Percentiles rank a stretch among this genome's conserved stretches.
These are phyloP conservation scores for Pungitius pungitius DNA, from an alignment of 2,113 vertebrate genomes.

Conservation along the genomic window DNA sequence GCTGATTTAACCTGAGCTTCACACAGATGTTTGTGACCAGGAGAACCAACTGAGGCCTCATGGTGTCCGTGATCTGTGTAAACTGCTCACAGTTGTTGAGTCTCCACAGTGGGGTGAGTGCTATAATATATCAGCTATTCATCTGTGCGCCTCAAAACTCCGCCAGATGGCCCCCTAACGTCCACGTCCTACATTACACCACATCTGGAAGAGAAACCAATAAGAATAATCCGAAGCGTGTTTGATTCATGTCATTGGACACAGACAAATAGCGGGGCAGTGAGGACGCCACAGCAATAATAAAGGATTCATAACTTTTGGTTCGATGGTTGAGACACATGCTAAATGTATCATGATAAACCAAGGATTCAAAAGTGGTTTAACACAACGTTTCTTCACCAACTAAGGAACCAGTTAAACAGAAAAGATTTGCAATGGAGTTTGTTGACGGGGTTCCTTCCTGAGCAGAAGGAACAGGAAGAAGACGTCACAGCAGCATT, in stretches of 20 bases:
- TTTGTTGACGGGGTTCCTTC: neutral
- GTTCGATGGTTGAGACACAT: too few species aligned
- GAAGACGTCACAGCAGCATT: neutral
- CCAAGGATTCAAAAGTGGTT: neutral
- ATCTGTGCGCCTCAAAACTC: neutral
- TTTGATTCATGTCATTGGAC: neutral
- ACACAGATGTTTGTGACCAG: neutral
- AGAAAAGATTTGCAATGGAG: neutral
- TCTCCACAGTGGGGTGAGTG: neutral
- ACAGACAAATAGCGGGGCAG: neutral
- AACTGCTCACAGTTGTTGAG: neutral
- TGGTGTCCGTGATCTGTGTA: neutral
- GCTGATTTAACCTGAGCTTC: neutral
- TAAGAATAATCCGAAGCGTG: neutral
- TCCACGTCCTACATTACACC: neutral
- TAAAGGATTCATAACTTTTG: neutral
- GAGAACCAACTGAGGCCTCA: neutral
- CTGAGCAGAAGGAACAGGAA: conserved; percentile 22
- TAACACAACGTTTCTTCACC: fast-evolving
- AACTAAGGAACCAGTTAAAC: neutral
- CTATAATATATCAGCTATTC: neutral
- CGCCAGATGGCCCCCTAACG: neutral
- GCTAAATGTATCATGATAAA: fast-evolving
- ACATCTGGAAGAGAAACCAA: neutral
- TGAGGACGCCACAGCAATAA: neutral